phyloP scores from a whole-genome alignment of 2,113 vertebrate genomes.

The Protobothrops mucrosquamatus region DNA sequence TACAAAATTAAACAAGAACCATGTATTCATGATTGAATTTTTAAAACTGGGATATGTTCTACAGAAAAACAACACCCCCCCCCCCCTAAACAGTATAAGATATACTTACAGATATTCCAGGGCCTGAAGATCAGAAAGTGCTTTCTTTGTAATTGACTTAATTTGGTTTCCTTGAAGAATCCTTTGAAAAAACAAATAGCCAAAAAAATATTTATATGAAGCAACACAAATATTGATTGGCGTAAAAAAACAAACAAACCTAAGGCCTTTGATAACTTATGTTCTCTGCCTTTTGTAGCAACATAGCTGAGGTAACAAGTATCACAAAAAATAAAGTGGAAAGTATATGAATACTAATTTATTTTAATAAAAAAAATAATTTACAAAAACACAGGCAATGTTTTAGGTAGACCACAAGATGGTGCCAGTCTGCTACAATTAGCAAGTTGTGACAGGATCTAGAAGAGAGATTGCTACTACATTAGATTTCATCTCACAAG shows the following conservation, averaged over 20 bases:
- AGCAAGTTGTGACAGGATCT: neutral
- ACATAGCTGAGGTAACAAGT: neutral
- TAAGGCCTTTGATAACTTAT: neutral
- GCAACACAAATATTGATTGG: neutral
- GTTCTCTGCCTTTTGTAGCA: neutral
- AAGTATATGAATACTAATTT: neutral
- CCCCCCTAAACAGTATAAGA: conserved; percentile 5
- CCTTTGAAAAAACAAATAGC: conserved; percentile 55
- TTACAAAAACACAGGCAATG: neutral
- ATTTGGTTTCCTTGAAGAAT: conserved; percentile 82
- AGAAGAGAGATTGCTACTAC: neutral
- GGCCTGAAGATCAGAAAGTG: conserved; percentile 75
- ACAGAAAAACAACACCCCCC: conserved; percentile 3
- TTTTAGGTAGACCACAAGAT: neutral
- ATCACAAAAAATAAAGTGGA: neutral
- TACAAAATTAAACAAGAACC: conserved; percentile 63
- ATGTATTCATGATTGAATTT: neutral
- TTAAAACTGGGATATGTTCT: neutral
- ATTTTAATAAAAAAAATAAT: neutral
- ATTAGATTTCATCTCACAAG: neutral
- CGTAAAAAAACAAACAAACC: neutral
- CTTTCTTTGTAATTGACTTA: conserved; percentile 78
- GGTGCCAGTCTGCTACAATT: neutral
- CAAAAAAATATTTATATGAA: neutral
- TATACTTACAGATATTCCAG: conserved; percentile 80